Percentiles rank a stretch among this genome's conserved stretches.
These are phyloP conservation scores for Indicator maculatus DNA, from an alignment of 2,113 vertebrate species.

Conservation along the genomic window DNA sequence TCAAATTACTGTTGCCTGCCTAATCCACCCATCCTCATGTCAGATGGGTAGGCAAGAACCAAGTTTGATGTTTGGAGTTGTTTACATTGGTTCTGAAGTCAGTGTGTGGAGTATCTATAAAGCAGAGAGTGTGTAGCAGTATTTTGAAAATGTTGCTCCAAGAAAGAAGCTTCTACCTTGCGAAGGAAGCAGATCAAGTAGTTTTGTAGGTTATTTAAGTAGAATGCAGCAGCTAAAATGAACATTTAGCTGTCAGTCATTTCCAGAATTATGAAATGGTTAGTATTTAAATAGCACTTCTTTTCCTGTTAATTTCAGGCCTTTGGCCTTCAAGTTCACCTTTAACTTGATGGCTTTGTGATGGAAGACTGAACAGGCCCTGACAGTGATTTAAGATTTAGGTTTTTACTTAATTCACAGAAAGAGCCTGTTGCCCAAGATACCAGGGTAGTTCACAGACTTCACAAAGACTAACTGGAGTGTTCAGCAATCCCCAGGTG, in stretches of 20 bases:
- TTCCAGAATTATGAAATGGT: neutral
- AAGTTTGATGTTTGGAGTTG: neutral
- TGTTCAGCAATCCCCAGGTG: accelerated
- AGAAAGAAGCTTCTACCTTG: neutral
- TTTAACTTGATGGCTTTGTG: neutral
- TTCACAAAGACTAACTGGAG: neutral
- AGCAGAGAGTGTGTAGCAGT: accelerated
- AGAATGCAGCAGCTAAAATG: neutral
- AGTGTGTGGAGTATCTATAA: accelerated
- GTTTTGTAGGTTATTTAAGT: neutral
- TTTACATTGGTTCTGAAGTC: neutral
- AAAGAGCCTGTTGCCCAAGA: neutral
- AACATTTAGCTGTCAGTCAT: neutral
- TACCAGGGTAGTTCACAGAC: neutral
- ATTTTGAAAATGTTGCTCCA: neutral
- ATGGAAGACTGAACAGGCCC: neutral
- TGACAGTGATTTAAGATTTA: neutral
- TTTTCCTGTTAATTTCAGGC: neutral
- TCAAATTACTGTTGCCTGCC: neutral
- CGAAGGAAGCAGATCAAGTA: neutral
- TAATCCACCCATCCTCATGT: accelerated
- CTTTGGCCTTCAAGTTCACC: slow-evolving; percentile 1
- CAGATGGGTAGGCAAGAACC: neutral
- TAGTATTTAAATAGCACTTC: slow-evolving; percentile 44
- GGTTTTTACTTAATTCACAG: neutral